phyloP scores from a whole-genome alignment of 23 tunicate species.

The Styela clava region DNA sequence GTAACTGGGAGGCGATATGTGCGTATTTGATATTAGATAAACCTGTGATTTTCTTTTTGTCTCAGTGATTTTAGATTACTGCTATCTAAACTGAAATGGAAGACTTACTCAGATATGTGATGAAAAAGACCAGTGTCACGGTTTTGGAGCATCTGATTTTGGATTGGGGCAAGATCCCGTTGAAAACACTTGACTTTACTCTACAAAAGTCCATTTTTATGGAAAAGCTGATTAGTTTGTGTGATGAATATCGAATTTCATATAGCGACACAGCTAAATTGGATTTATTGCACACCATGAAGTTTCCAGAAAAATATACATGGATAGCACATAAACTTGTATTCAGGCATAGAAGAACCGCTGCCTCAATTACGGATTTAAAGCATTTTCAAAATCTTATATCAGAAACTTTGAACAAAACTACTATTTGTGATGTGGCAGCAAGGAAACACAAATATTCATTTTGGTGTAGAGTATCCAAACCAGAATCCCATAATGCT shows the following conservation, averaged over 20 bases:
- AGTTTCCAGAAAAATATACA: neutral
- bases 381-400: neutral
- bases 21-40: too few species aligned
- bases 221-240: neutral
- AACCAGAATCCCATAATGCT: neutral
- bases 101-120: neutral
- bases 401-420: neutral
- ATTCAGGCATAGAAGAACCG: neutral
- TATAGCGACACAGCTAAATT: neutral
- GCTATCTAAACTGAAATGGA: too few species aligned
- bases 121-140: neutral
- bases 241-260: neutral
- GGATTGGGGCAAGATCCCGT: neutral
- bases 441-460: neutral
- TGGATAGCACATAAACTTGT: neutral
- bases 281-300: neutral
- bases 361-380: neutral
- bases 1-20: too few species aligned
- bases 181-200: neutral
- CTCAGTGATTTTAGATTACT: too few species aligned
- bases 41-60: too few species aligned
- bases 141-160: neutral
- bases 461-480: conserved; percentile 3
- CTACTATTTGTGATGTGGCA: neutral
- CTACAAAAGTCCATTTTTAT: neutral